Base-by-base conservation (phyloP, 2,113 vertebrate species). In the Megatriorchis doriae region DNA sequence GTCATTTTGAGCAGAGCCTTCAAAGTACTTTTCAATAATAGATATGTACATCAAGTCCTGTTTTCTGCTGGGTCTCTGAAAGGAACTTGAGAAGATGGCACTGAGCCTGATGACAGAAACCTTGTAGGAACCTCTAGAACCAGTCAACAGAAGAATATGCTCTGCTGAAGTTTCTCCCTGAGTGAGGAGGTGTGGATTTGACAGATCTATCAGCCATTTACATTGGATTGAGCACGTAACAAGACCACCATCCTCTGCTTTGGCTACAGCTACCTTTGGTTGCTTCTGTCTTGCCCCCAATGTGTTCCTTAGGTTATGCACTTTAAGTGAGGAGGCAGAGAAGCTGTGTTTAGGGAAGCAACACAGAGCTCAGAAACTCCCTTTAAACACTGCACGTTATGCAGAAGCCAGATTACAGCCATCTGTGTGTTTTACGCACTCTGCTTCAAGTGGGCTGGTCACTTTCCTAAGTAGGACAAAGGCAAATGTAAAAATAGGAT, bases 401-500 rank as follows among this genome's bases (percentile, higher is more conserved):
- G 56, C 16, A 61, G 52, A 91, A 91, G 9, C 2, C 18, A 31
- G 25, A 31, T 83, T 53, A 70, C 26, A 85, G 29, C 8, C 26
- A 42, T 65, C 0, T 1, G 12, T 38, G 12, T 42, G 13, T 56
- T 81, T 93, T 70, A 58, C 3, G 4, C 21, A 36, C 31, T 40
- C 38, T 62, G 32, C 31, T 86, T 81, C 25, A 48, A 82, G 53
- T 7, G 31, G 11, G 22, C 22, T 66, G 20, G 18, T 89, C 19
- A 23, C 93, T 88, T 89, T 87, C 53, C 29, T 56, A 75, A 85
- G 31, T 42, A 84, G 88, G 40, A 67, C 83, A 94, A 93, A 95
- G 48, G 32, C 40, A 93, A 81, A 81, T n/a, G 48, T 83, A 95
- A 94, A 97, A 94, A 91, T 82, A 94, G 70, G 20, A 82, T 82